Base-by-base conservation (phyloP, 2,113 vertebrate species). In the Entosphenus tridentatus region DNA sequence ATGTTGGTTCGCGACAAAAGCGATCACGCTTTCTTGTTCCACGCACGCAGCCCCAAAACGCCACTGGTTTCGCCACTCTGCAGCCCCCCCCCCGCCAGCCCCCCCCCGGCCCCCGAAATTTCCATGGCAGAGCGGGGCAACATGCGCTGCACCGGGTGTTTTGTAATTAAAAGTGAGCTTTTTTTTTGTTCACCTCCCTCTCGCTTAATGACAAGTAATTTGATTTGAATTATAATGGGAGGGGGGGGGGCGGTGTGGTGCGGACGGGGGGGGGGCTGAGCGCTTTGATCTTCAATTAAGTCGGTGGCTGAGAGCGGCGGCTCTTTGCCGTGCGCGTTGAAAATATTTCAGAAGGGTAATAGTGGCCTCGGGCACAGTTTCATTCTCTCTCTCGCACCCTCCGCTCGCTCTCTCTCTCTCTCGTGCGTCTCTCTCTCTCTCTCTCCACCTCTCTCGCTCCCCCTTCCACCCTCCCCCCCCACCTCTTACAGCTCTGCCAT, bases 221-320 rank as follows among this genome's bases (percentile, higher is more conserved):
- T 65, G 62, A 65, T 65, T 65, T 65, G 62, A 65, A 65, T 65
- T 65, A 65, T 65, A 65, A 21, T 65, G 62, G 62, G 21, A 65
- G 6, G 39, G 39, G 39, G 39, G 39, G 39, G 39, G 21, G 3
- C 18, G 18, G 39, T 39, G 39, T 39, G 39, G 39, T 39, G 39
- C 39, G 39, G 39, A 5, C 6, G 39, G 39, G 5, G 39, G 39
- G 39, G 39, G 21, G 3, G 21, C 39, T 39, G 39, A 39, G n/a
- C 62, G 21, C 62, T 65, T 65, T 65, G 62, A 65, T 65, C 62
- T 65, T 65, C 62, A 65, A 65, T 65, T 65, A 65, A 65, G n/a
- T 65, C 62, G 39, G n/a, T 65, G 62, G n/a, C 62, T n/a, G 62
- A 65, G 62, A 65, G 8, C 21, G 62, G 62, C 62, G 62, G 62